Base-by-base conservation (phyloP, 1,140 invertebrate species). In the Campoletis sonorensis region DNA sequence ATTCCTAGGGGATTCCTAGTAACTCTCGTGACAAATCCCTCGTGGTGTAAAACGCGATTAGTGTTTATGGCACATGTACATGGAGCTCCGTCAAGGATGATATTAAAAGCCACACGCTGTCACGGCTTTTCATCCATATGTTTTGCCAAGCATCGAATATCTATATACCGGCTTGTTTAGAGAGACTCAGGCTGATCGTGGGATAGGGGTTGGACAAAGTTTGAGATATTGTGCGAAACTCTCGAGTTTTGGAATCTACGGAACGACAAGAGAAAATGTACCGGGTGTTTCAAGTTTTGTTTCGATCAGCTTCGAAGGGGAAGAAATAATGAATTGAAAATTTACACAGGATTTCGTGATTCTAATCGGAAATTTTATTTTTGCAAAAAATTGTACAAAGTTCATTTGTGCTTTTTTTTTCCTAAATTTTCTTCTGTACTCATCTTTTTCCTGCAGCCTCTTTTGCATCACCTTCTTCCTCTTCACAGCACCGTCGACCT, bases 81-180 rank as follows among this genome's bases (percentile, higher is more conserved):
- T 15, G 3, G 61, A 26, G 72, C 7, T 45, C 26, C 26, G 49
- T 51, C 23, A 49, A 15, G 49, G 49, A 75, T 49, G 72, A 75
- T 75, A 75, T 75, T 75, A 75, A 75, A 75, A 75, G 72, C 49
- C 21, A 49, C 23, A 70, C 67, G 67, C 27, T 70, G 27, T 54
- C 49, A 54, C 4, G 49, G 49, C 13, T 75, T 54, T 49, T 30
- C 45, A 54, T 75, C 33, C 27, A 26, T 1, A 54, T 33, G 37
- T 73, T 49, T 40, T 30, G 15, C 71, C 11, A 7, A 23, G n/a
- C 71, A 49, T 26, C 1, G 40, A 49, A 73, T 49, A 73, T 49
- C 71, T 73, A 30, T 71, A 40, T 68, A 71, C 61, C 26, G 15
- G 23, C 21, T 67, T 30, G 54, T 67, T 67, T 23, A 67, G 23